These are phyloP conservation scores for Octomys mimax DNA, from an alignment of 2,797 vertebrate species.

Conservation along the genomic window DNA sequence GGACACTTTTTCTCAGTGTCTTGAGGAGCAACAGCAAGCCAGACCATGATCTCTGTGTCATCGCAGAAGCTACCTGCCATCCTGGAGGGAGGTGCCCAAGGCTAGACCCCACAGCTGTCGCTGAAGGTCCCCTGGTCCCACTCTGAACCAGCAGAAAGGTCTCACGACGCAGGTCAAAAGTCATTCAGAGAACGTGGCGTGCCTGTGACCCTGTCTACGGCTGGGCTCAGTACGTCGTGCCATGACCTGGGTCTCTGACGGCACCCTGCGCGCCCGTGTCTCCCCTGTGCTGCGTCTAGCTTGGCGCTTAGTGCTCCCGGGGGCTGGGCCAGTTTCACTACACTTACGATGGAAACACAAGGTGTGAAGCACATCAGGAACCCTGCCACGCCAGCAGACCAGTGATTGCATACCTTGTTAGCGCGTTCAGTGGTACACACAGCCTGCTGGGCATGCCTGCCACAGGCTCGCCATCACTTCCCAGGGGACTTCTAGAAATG, in stretches of 20 bases:
- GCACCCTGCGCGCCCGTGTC: not conserved
- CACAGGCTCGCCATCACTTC: not conserved
- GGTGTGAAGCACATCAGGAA: not conserved
- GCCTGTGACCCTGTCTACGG: not conserved
- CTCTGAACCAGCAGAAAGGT: not conserved
- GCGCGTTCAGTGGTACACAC: not conserved
- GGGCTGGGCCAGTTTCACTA: not conserved
- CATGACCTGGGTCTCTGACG: not conserved
- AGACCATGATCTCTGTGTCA: not conserved
- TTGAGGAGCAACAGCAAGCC: not conserved
- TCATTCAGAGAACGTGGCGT: not conserved
- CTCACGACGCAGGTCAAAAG: not conserved
- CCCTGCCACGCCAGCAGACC: not conserved
- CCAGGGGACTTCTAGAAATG: not conserved
- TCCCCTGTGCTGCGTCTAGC: not conserved
- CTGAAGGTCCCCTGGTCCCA: not conserved
- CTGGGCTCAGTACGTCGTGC: not conserved
- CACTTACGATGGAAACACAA: not conserved
- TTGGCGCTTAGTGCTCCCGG: not conserved
- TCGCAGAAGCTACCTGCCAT: not conserved
- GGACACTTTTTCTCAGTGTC: not conserved
- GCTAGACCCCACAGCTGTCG: not conserved
- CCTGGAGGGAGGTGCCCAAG: not conserved
- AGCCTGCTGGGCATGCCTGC: not conserved
- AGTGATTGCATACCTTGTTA: not conserved